phyloP scores from a whole-genome alignment of 2,113 vertebrate genomes.

The Pungitius pungitius region DNA sequence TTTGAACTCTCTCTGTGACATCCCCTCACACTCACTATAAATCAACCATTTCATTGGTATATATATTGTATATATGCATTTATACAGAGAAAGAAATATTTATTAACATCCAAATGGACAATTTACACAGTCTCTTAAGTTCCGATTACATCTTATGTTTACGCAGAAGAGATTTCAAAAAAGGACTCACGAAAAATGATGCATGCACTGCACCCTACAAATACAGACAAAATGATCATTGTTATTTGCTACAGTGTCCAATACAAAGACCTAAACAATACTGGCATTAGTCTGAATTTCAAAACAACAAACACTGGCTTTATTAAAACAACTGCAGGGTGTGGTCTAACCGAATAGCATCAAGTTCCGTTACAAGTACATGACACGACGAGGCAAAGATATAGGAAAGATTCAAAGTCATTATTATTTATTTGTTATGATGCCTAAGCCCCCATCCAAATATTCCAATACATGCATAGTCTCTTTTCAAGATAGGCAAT shows the following conservation, averaged over 20 bases:
- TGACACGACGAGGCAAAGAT: not conserved
- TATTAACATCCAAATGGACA: conserved; percentile 75
- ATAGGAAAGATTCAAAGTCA: not conserved
- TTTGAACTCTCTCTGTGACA: not conserved
- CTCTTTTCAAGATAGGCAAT: not conserved
- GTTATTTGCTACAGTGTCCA: conserved; percentile 45
- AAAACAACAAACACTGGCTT: conserved; percentile 58
- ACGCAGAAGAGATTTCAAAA: conserved; percentile 67
- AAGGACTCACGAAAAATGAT: conserved; percentile 63
- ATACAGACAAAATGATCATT: conserved; percentile 44
- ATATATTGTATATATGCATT: conserved; percentile 58
- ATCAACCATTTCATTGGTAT: conserved; percentile 9
- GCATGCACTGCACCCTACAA: conserved; percentile 82
- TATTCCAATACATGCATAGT: not conserved
- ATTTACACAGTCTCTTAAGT: conserved; percentile 80
- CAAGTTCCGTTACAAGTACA: not conserved
- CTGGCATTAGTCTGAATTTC: conserved; percentile 28
- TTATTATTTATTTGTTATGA: not conserved
- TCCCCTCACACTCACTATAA: conserved; percentile 4
- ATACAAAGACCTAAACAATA: conserved; percentile 60
- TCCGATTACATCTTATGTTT: conserved; percentile 81
- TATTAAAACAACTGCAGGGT: conserved; percentile 39
- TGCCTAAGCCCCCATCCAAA: conserved; percentile 11
- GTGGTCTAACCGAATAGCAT: conserved; percentile 34
- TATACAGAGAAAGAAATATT: conserved; percentile 70